Evolutionary conservation across 2,888 invertebrate species (phyloP).

Genomic region (Actias luna): DNA sequence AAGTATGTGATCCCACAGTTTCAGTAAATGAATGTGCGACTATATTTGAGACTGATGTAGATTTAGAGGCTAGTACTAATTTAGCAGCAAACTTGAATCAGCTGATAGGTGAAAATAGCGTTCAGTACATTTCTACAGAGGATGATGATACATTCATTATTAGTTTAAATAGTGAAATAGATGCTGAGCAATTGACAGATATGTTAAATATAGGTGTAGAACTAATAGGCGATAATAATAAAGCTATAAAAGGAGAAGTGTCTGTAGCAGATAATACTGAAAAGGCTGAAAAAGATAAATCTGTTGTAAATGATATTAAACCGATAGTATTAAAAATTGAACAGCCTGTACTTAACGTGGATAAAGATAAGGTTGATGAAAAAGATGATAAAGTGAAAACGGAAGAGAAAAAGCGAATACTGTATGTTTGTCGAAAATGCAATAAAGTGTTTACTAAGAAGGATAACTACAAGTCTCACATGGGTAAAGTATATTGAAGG

Average conservation of each 20-base stretch:
- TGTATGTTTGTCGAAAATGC: slow-evolving; percentile 60
- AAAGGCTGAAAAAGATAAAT: too few relatives aligned
- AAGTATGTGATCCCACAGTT: slow-evolving; percentile 37
- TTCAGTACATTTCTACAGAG: slow-evolving; percentile 74
- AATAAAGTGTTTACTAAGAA: slow-evolving; percentile 67
- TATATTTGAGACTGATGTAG: slow-evolving; percentile 75
- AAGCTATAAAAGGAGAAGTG: slow-evolving; percentile 17
- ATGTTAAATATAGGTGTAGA: slow-evolving; percentile 70
- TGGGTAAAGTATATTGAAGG: slow-evolving; percentile 50
- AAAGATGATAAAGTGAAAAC: slow-evolving; percentile 27
- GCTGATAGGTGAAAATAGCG: slow-evolving; percentile 70
- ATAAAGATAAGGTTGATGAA: slow-evolving; percentile 20
- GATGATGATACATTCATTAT: slow-evolving; percentile 76
- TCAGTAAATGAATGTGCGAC: slow-evolving; percentile 70
- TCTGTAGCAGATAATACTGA: slow-evolving; percentile 19
- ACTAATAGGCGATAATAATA: slow-evolving; percentile 32
- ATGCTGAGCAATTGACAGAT: slow-evolving; percentile 69
- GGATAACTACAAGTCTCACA: slow-evolving; percentile 68
- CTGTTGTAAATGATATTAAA: slow-evolving; percentile 23
- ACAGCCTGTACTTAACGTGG: slow-evolving; percentile 19
- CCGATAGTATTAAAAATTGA: slow-evolving; percentile 41
- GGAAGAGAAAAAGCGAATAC: slow-evolving; percentile 43
- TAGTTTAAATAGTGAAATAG: slow-evolving; percentile 71
- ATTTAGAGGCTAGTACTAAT: slow-evolving; percentile 72
- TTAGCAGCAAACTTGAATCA: slow-evolving; percentile 74